These are phyloP conservation scores for Kryptolebias ocellatus DNA, from an alignment of 2,797 vertebrate species.

Conservation along the genomic window DNA sequence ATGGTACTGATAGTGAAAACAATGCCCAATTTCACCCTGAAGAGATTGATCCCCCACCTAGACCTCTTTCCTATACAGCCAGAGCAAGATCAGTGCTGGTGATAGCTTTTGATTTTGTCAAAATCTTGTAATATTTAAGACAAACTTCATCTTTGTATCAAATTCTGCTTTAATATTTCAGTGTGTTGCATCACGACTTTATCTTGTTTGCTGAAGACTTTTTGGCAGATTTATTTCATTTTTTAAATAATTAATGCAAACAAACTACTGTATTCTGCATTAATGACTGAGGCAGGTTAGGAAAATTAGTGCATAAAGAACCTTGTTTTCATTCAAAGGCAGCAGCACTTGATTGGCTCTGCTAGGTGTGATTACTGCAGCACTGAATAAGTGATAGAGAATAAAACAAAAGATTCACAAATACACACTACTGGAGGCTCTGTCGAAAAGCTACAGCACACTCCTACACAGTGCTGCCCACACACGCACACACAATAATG, in stretches of 20 bases:
- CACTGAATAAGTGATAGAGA: slow-evolving; percentile 66
- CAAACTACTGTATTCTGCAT: background rate
- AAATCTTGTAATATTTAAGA: slow-evolving; percentile 37
- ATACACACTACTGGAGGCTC: slow-evolving; percentile 77
- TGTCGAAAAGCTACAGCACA: slow-evolving; percentile 77
- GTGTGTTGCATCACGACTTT: background rate
- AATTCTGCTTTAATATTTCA: background rate
- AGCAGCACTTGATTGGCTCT: slow-evolving; percentile 38
- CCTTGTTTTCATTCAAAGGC: slow-evolving; percentile 51
- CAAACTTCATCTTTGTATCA: slow-evolving; percentile 9
- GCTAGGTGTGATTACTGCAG: slow-evolving; percentile 60
- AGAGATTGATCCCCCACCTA: slow-evolving; percentile 51
- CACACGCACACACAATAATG: slow-evolving; percentile 44
- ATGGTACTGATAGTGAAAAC: slow-evolving; percentile 33
- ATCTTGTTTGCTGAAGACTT: background rate
- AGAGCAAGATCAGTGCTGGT: slow-evolving; percentile 9
- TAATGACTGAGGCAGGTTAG: slow-evolving; percentile 10
- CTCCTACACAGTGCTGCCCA: slow-evolving; percentile 75
- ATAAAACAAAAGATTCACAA: slow-evolving; percentile 78
- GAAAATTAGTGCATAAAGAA: slow-evolving; percentile 36
- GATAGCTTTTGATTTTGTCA: slow-evolving; percentile 18
- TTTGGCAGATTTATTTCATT: background rate
- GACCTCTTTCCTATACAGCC: slow-evolving; percentile 51
- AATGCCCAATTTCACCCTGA: slow-evolving; percentile 33
- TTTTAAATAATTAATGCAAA: background rate